phyloP scores from a whole-genome alignment of 2,797 vertebrate species.

The Lepidocolaptes lacrymiger region DNA sequence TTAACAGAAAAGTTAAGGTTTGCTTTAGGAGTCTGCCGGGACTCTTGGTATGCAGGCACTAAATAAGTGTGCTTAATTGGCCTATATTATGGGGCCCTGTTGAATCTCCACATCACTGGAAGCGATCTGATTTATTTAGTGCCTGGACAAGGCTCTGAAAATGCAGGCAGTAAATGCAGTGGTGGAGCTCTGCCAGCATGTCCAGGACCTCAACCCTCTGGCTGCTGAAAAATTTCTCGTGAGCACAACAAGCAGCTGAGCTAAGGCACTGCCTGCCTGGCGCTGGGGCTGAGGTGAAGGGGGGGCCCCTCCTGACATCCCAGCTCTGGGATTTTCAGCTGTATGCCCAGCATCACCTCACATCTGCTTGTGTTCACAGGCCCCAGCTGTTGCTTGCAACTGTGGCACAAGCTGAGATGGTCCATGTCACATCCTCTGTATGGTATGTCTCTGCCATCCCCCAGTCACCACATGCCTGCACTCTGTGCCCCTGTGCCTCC shows the following conservation, averaged over 20 bases:
- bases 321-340: neutral
- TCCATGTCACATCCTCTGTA: rapidly evolving
- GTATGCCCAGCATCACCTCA: neutral
- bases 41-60: neutral
- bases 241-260: neutral
- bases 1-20: neutral
- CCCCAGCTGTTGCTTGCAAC: rapidly evolving
- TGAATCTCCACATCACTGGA: neutral
- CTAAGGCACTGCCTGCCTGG: neutral
- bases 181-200: neutral
- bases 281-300: neutral
- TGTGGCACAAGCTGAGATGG: neutral
- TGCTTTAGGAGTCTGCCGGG: neutral
- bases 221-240: neutral
- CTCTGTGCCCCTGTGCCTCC: rapidly evolving
- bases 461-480: neutral
- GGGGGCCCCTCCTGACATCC: neutral
- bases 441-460: rapidly evolving
- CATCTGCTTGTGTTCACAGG: neutral
- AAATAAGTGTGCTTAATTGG: neutral
- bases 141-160: neutral
- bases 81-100: neutral
- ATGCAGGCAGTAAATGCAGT: neutral
- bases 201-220: neutral
- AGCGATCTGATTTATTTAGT: constrained; percentile 2